These are phyloP conservation scores for Geopemphigus sp. DNA, from an alignment of 1,140 invertebrate species.

Conservation along the genomic window DNA sequence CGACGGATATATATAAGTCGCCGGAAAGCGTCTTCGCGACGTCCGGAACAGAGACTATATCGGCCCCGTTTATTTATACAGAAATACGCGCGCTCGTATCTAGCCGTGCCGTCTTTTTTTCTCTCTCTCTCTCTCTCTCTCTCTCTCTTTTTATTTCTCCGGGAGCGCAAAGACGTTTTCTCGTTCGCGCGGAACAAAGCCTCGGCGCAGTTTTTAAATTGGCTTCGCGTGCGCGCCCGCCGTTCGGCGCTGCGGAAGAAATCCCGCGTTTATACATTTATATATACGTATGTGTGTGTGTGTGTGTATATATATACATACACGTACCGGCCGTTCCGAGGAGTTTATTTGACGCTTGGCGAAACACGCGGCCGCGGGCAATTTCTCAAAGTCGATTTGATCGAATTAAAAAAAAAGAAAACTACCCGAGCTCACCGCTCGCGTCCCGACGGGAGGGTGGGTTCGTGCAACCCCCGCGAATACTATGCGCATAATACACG, in stretches of 20 bases:
- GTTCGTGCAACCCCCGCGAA: not conserved
- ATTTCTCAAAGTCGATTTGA: constrained; percentile 46
- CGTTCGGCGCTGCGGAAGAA: no score
- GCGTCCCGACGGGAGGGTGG: no score
- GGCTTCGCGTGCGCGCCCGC: not conserved
- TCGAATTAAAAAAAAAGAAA: constrained; percentile 44
- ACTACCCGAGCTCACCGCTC: no score
- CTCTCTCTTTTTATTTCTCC: no score
- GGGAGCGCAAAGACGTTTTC: not conserved
- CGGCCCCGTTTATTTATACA: not conserved
- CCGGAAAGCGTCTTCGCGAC: not conserved
- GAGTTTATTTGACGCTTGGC: constrained; percentile 48
- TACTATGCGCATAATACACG: not conserved
- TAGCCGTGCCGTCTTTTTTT: not conserved
- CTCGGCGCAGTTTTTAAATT: constrained; percentile 35
- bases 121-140: no score
- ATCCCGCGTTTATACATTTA: no score
- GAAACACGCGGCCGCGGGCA: constrained; percentile 19
- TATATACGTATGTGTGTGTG: no score
- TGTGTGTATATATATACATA: no score
- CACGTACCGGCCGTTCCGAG: not conserved
- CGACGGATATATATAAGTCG: not conserved
- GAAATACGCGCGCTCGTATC: not conserved
- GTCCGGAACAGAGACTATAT: constrained; percentile 3
- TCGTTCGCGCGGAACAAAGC: constrained; percentile 13